These are phyloP conservation scores for Rana temporaria DNA, from an alignment of 2,113 vertebrate genomes.

Conservation along the genomic window DNA sequence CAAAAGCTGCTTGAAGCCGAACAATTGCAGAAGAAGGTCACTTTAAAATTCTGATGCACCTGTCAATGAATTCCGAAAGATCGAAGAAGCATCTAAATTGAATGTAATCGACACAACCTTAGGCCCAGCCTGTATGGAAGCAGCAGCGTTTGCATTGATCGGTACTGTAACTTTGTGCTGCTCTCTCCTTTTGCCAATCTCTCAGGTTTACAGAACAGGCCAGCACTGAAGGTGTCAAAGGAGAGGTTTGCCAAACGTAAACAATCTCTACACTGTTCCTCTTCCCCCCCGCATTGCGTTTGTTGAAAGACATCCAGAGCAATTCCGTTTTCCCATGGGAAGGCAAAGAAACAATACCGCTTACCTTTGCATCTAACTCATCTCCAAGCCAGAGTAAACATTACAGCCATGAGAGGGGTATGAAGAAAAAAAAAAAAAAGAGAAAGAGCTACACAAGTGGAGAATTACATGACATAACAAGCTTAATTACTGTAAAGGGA, in stretches of 20 bases:
- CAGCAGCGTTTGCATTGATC: too few relatives aligned
- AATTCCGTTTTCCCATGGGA: slow-evolving; percentile 80
- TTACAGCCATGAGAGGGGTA: slow-evolving; percentile 62
- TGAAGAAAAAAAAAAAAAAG: neutral
- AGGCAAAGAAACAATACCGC: slow-evolving; percentile 76
- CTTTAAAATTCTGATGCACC: too few relatives aligned
- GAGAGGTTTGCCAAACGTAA: slow-evolving; percentile 36
- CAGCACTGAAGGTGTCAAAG: slow-evolving; percentile 38
- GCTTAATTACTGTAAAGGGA: slow-evolving; percentile 68
- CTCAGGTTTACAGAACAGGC: neutral
- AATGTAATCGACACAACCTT: too few relatives aligned
- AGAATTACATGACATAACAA: slow-evolving; percentile 68
- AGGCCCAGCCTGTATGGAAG: too few relatives aligned
- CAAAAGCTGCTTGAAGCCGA: too few relatives aligned
- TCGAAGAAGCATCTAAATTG: too few relatives aligned
- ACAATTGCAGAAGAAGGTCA: too few relatives aligned
- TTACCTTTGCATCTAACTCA: slow-evolving; percentile 77
- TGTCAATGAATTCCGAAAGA: too few relatives aligned
- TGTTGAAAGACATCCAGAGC: slow-evolving; percentile 73
- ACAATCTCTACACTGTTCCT: slow-evolving; percentile 66
- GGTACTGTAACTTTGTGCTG: too few relatives aligned
- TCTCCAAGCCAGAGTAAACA: slow-evolving; percentile 76
- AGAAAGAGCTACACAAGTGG: slow-evolving; percentile 53
- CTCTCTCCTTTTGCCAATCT: too few relatives aligned
- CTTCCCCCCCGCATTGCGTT: slow-evolving; percentile 71